Conservation (phyloP, 1,140 invertebrate species). For the Bicyclus anynana region DNA sequence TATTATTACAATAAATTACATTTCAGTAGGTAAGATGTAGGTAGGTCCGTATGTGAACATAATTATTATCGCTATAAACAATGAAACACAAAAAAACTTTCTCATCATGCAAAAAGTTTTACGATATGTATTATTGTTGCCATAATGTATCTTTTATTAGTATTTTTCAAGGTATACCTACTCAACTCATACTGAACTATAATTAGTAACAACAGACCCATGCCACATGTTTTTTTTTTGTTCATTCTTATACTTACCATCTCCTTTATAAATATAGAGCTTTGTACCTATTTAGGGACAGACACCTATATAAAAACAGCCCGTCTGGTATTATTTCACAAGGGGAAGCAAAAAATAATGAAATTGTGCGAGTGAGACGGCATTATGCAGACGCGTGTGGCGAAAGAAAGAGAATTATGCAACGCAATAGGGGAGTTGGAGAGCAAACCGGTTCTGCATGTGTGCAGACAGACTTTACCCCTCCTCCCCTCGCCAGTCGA, state of each 20-base stretch:
- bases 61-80: not conserved
- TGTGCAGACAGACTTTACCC: constrained; percentile 72
- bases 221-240: constrained; percentile 33
- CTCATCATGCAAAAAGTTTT: not conserved
- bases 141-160: not conserved
- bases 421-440: constrained; percentile 66
- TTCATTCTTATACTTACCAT: constrained; percentile 53
- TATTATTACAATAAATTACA: not conserved
- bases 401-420: constrained; percentile 57
- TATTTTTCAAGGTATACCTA: constrained; percentile 12
- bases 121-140: not conserved
- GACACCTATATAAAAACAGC: constrained; percentile 67
- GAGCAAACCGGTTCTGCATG: constrained; percentile 75
- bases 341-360: constrained; percentile 75
- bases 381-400: constrained; percentile 63
- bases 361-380: constrained; percentile 68
- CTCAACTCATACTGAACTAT: constrained; percentile 9
- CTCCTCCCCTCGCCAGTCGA: constrained; percentile 64
- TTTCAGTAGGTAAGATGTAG: not conserved
- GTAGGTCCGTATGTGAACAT: not conserved
- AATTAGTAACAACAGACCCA: constrained; percentile 39
- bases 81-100: constrained; percentile 1
- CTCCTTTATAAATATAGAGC: constrained; percentile 43
- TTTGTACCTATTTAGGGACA: constrained; percentile 57
- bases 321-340: constrained; percentile 70